Evolutionary conservation across 2,113 vertebrate species (phyloP), one percentile per base, ranked within the genome.

Genomic region (Galemys pyrenaicus): DNA sequence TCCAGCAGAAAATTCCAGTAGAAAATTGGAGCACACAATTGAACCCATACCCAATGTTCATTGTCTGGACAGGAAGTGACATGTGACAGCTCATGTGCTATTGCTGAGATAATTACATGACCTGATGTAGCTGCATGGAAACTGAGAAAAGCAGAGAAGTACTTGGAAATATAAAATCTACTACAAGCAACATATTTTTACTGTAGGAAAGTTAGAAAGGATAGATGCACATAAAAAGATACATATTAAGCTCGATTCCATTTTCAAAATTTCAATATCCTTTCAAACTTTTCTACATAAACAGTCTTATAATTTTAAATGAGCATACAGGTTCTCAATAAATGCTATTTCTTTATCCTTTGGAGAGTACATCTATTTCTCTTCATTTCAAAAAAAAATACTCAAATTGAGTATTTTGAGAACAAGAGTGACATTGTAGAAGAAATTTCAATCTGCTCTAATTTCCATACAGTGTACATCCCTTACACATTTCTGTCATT

Each of bases 141-240:
- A 1, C 44, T 84, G 24, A 87, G 65, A 88, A 46, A 77, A 41
- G 19, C 32, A 65, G 28, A 41, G 30, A 3, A n/a, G 19, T 39
- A 60, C 10, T 10, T 32, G 8, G 35, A 32, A 24, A 24, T 58
- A 41, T 10, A 41, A 9, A 19, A 60, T 73, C 51, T 73, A n/a
- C 44, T 30, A 32, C 5, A 77, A 56, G 6, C 22, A 64, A 32
- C 54, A 1, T 28, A 28, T 54, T 80, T 39, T 70, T 84, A 56
- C 56, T 75, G 30, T 85, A 78, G 68, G 39, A 77, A 93, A 88
- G 85, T 54, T 64, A 78, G 89, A 70, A 22, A 87, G 46, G 49
- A 58, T 16, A 32, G 26, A 75, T 30, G 3, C 11, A 41, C 15
- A 73, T 41, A 49, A 82, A 62, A 70, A 80, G 35, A 75, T 19